Base-by-base conservation (phyloP, 1,140 invertebrate species). In the Leptinotarsa lineolata region DNA sequence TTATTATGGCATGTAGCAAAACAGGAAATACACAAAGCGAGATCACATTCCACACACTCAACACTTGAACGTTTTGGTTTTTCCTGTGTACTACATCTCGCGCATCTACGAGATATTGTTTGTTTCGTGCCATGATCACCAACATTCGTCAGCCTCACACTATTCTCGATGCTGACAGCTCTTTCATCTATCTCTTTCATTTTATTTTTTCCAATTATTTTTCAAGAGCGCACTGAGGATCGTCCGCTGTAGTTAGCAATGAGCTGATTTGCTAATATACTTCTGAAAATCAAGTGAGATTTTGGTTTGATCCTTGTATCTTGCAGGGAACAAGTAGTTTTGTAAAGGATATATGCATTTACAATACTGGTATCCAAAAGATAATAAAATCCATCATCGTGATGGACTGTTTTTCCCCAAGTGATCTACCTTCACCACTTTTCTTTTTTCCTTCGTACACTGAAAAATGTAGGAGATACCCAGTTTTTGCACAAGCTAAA, bases 361-460 rank as follows among this genome's bases (percentile, higher is more conserved):
- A 72, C 70, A 63, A 75, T 72, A 30, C 18, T 60, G 22, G 74
- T 64, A 67, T 72, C 74, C 6, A 75, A 6, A 11, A 68, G 18
- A 54, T 75, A 72, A 30, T 67, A 75, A 72, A 75, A 72, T 8
- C 74, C 74, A 76, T 58, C 74, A 76, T 48, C 48, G 48, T 58
- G 21, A n/a, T 20, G 5, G 64, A 68, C 59, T 73, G 5, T 46
- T 46, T 46, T 13, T 46, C 45, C 5, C 45, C 45, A 5, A 46
- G 13, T 6, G 45, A 13, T 46, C 45, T 13, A 46, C 13, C 45
- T 46, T 46, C 45, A 5, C 13, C 45, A 46, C 45, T 46, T 46
- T 46, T 13, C 13, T n/a, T n/a, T n/a, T n/a, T n/a, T n/a, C n/a
- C 45, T 46, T 46, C 45, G 13, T 46, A 46, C 5, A 46, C 45